These are phyloP conservation scores for Cossypha polioptera DNA, from an alignment of 2,797 vertebrate genomes.

Conservation along the genomic window DNA sequence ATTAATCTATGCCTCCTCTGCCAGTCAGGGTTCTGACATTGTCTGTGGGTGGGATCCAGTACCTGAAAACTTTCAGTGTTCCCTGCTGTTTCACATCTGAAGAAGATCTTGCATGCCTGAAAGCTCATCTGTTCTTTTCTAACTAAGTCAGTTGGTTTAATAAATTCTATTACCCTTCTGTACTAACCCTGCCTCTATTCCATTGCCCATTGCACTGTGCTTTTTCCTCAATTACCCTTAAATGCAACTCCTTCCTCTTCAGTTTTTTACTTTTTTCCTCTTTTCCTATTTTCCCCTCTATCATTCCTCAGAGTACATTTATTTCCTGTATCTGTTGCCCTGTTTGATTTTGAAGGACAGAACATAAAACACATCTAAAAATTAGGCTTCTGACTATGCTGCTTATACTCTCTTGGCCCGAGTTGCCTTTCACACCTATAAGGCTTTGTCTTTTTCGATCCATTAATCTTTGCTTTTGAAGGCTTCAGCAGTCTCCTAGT, in stretches of 20 bases:
- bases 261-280: not conserved
- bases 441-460: not conserved
- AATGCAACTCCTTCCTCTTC: not conserved
- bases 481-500: not conserved
- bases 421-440: not conserved
- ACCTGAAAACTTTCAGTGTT: conserved; percentile 50
- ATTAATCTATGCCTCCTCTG: conserved; percentile 43
- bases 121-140: not conserved
- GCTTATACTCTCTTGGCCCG: not conserved
- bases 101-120: conserved; percentile 6
- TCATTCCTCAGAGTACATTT: not conserved
- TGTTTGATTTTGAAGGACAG: not conserved
- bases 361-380: not conserved
- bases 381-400: not conserved
- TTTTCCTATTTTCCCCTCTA: not conserved
- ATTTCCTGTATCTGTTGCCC: not conserved
- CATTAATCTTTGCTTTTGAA: not conserved
- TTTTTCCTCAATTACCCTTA: conserved; percentile 4
- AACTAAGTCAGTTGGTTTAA: conserved; percentile 26
- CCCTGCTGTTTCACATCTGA: conserved; percentile 33
- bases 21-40: conserved; percentile 37
- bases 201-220: not conserved
- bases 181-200: not conserved
- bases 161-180: conserved; percentile 12
- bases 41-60: conserved; percentile 35